Evolutionary conservation across 2,113 vertebrate genomes (phyloP).

Genomic region (Orycteropus afer): DNA sequence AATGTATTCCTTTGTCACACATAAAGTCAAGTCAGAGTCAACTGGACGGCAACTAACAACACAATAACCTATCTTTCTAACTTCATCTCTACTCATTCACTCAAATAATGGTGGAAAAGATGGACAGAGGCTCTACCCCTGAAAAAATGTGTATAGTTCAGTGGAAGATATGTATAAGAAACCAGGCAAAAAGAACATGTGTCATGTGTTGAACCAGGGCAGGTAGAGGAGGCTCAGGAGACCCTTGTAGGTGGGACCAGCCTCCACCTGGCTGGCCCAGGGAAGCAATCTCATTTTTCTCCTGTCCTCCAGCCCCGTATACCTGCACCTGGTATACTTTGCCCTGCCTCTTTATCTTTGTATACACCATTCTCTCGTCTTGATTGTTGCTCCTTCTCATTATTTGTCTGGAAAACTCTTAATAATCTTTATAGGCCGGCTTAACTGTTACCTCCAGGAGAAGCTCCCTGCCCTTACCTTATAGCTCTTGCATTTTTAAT

Average conservation of each 20-base stretch:
- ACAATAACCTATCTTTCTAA: not conserved
- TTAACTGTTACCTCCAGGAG: not conserved
- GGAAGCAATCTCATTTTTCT: not conserved
- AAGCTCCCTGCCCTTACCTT: not conserved
- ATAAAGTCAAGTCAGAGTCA: not conserved
- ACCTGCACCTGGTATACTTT: not conserved
- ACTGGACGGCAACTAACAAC: not conserved
- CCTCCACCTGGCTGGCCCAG: not conserved
- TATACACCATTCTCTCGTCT: not conserved
- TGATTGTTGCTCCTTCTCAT: not conserved
- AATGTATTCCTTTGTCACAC: not conserved
- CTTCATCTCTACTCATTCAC: not conserved
- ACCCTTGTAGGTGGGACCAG: too few relatives aligned
- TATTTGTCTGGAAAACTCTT: slow-evolving; percentile 18
- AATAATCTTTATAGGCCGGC: not conserved
- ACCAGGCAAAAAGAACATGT: not conserved
- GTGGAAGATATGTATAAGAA: not conserved
- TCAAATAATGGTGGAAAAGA: slow-evolving; percentile 3
- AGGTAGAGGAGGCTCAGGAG: not conserved
- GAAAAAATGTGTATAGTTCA: not conserved
- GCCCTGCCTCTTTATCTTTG: not conserved
- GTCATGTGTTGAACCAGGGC: too few relatives aligned
- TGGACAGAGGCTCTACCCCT: not conserved
- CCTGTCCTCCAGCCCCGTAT: not conserved
- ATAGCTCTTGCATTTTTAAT: not conserved